Evolutionary conservation across 2,797 vertebrate species (phyloP), one percentile per base, ranked within the genome.

Genomic region (Acipenser oxyrinchus): DNA sequence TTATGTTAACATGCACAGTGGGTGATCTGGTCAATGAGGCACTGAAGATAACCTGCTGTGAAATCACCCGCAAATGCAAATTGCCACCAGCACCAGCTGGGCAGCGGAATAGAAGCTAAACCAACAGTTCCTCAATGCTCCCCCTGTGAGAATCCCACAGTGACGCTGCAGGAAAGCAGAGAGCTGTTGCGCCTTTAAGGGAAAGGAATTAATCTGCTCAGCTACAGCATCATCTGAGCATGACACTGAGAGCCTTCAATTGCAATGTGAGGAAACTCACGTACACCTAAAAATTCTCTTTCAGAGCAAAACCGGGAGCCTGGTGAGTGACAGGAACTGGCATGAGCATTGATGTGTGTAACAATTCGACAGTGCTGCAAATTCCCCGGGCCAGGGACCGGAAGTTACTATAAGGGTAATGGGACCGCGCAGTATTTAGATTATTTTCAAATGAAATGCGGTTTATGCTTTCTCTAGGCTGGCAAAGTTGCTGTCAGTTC

Each of bases 271-370:
- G 60, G 60, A 37, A 48, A 3, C 18, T 62, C 60, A 62, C 60
- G 60, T 62, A 62, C 60, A 62, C 60, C 60, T 62, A 18, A 48
- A 62, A 60, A 37, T 37, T 23, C 60, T 23, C 60, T 12, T 23
- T 48, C 13, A 10, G 55, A 58, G 55, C 55, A 58, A 58, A 7
- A n/a, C 51, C 7, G 51, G 51, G 4, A 60, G 2, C 9, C 59
- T n/a, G 59, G 8, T 13, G 60, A 62, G 18, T 9, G 4, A 48
- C 23, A 37, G 13, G 23, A 23, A 12, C 60, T 48, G 13, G 18
- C 15, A 62, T 4, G 60, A 18, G 60, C 60, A 58, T 10, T 58
- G 10, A 58, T 12, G 55, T n/a, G 12, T 58, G 10, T 58, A 12
- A 53, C 12, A 53, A 8, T n/a, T 58, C 55, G 6, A n/a, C 55